These are phyloP conservation scores for Lagria hirta DNA, from an alignment of 2,888 invertebrate species.

Conservation along the genomic window DNA sequence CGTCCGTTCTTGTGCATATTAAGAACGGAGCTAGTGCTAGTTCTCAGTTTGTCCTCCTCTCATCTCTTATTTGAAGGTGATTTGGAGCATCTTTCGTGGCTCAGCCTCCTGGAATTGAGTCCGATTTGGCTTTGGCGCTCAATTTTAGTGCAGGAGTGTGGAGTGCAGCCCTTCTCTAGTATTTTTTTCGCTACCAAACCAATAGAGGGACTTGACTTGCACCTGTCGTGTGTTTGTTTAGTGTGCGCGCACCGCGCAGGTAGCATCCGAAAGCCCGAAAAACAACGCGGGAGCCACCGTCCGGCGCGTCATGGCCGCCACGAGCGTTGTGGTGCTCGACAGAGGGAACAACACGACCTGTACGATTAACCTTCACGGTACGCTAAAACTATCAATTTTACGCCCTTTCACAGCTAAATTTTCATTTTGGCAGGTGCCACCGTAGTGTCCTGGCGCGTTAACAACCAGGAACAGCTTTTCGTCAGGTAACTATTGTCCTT, in stretches of 20 bases:
- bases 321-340: constrained; percentile 92
- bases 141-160: no score
- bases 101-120: no score
- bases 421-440: constrained; percentile 77
- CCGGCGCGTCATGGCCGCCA: constrained; percentile 65
- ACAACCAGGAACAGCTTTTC: constrained; percentile 95
- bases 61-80: constrained; percentile 23
- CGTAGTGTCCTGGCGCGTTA: constrained; percentile 94
- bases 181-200: constrained; percentile 48
- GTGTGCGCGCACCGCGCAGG: constrained; percentile 53
- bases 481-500: constrained; percentile 80
- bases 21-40: constrained; percentile 38
- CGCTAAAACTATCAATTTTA: constrained; percentile 50
- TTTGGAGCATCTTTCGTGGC: no score
- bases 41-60: constrained; percentile 37
- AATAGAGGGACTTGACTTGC: constrained; percentile 51
- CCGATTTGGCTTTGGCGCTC: no score
- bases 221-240: constrained; percentile 48
- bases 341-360: constrained; percentile 96
- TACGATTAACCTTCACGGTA: constrained; percentile 95
- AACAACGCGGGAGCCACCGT: constrained; percentile 40
- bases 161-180: no score
- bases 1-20: constrained; percentile 48
- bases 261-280: constrained; percentile 45
- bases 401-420: constrained; percentile 13